A percentile compares a stretch with the other conserved stretches of the same genome.
These are phyloP conservation scores for Pelochelys cantorii DNA, from an alignment of 2,797 vertebrate species.

Conservation along the genomic window DNA sequence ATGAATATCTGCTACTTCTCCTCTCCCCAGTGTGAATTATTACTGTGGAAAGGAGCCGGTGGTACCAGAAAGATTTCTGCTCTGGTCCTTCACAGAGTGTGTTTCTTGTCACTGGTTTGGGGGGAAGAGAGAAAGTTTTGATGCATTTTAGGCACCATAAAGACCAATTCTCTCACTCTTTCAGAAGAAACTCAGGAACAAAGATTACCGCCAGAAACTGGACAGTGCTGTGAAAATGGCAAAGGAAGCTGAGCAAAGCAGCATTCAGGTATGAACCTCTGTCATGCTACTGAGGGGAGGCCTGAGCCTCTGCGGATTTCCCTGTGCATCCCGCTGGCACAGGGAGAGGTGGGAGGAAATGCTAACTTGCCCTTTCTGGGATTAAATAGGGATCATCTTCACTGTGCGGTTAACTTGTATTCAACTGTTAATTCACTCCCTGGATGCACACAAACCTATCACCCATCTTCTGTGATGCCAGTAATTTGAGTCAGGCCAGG, in stretches of 20 bases:
- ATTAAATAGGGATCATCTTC: background rate
- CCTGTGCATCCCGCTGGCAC: background rate
- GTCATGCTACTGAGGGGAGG: background rate
- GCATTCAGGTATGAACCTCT: constrained; percentile 65
- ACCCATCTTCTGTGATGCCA: background rate
- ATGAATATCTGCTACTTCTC: background rate
- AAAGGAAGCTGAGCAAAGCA: constrained; percentile 65
- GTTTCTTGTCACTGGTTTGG: background rate
- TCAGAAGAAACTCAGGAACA: constrained; percentile 62
- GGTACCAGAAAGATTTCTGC: background rate
- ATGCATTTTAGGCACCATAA: background rate
- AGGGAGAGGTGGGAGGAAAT: too few relatives aligned
- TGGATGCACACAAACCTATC: too few relatives aligned
- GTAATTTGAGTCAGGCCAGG: background rate
- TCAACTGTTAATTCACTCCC: background rate
- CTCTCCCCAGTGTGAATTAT: background rate
- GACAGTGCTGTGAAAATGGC: constrained; percentile 73
- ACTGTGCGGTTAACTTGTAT: background rate
- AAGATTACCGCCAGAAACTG: constrained; percentile 59
- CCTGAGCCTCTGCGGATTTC: background rate
- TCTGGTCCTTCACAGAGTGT: background rate
- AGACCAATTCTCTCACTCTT: constrained; percentile 22
- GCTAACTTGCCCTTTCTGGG: background rate
- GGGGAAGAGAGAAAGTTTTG: background rate
- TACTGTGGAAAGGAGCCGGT: background rate